phyloP scores from a whole-genome alignment of 2,797 vertebrate species.

The Gallirallus australis region DNA sequence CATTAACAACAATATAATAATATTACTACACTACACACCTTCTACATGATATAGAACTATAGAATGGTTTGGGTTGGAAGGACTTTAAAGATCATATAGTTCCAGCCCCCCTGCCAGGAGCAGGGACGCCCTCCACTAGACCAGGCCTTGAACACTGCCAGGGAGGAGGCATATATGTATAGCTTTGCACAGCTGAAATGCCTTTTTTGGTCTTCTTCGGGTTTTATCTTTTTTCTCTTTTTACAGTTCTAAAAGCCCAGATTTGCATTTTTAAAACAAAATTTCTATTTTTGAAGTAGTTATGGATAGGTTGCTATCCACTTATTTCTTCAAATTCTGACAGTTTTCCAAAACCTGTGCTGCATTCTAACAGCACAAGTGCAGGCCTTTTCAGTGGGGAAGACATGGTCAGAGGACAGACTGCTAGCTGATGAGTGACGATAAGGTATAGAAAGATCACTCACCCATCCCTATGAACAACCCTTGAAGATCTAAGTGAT shows the following conservation, averaged over 20 bases:
- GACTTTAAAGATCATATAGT: too few relatives aligned
- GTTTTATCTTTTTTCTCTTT: background rate
- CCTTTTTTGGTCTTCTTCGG: background rate
- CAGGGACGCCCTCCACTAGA: too few relatives aligned
- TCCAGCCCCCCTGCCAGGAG: too few relatives aligned
- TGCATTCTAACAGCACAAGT: background rate
- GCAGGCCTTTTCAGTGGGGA: background rate
- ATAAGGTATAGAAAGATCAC: background rate
- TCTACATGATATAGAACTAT: background rate
- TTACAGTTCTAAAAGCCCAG: background rate
- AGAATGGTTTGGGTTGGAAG: too few relatives aligned
- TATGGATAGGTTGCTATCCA: background rate
- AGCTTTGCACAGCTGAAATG: background rate
- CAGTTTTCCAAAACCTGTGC: background rate
- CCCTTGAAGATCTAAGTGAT: background rate
- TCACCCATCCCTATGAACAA: background rate
- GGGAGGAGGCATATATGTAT: too few relatives aligned
- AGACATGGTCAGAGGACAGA: background rate
- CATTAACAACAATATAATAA: background rate
- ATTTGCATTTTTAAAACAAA: background rate
- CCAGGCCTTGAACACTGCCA: too few relatives aligned
- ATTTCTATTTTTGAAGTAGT: accelerated
- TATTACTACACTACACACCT: background rate
- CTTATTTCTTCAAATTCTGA: background rate
- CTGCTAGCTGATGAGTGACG: background rate